Evolutionary conservation across 2,113 vertebrate species (phyloP), one percentile per base, ranked within the genome.

Genomic region (Lepisosteus oculatus): DNA sequence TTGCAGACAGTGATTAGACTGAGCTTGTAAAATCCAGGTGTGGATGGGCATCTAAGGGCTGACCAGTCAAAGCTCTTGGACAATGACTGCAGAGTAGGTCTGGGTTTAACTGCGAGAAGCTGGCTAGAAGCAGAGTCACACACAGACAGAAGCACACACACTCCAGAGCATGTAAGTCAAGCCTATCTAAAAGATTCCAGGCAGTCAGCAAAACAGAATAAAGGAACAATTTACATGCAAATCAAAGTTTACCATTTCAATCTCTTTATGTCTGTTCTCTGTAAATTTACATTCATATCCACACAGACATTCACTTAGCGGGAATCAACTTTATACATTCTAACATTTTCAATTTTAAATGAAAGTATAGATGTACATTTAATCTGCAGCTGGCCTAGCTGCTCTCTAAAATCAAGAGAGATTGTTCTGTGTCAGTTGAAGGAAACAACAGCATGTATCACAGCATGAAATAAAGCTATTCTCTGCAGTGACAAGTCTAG

Each of bases 171-270:
- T 59, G 51, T 11, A 7, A 43, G 65, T 65, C 74, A 73, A 55
- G 11, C 9, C 29, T 73, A 76, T 82, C 75, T 64, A 74, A 79
- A 77, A 61, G 74, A 74, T 69, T 61, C 77, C 77, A 76, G 85
- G 76, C 76, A 81, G 79, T 79, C 77, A 79, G 79, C 43, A 73
- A 73, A 67, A 74, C 61, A 56, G 65, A 78, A 80, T 69, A 80
- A 80, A 74, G 78, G 89, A 88, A 88, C 85, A 89, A 90, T 92
- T 92, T 91, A 83, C 89, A 91, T 92, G 89, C 86, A 90, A 91
- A 92, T 91, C 87, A 85, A 88, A 88, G 77, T 84, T 86, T 90
- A 90, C 89, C 87, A 85, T 82, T 75, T 77, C 80, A 77, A 83
- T 88, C 87, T 88, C 79, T 79, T 81, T 84, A 77, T 86, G 75